phyloP scores from a whole-genome alignment of 2,888 invertebrate species.

The Dromius quadrimaculatus region DNA sequence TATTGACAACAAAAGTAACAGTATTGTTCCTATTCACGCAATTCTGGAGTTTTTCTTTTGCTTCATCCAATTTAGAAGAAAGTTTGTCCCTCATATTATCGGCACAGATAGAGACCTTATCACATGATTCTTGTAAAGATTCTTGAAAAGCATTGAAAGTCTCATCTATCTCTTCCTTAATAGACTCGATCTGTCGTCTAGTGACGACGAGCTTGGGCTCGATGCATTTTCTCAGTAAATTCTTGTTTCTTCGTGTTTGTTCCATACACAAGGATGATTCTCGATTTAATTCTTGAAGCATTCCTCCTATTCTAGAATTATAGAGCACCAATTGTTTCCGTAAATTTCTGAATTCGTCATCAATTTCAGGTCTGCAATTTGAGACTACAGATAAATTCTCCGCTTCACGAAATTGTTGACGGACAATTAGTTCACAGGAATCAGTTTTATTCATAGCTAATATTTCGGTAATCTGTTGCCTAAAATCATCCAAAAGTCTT shows the following conservation, averaged over 20 bases:
- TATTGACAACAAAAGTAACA: background rate
- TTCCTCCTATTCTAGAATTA: background rate
- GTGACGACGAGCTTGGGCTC: background rate
- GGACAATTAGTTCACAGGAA: background rate
- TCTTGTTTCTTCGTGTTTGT: background rate
- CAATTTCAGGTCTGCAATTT: background rate
- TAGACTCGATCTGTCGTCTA: background rate
- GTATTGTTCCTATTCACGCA: background rate
- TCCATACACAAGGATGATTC: background rate
- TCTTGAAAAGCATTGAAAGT: slow-evolving; percentile 1
- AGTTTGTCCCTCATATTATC: background rate
- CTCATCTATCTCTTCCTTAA: slow-evolving; percentile 11
- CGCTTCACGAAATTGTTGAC: background rate
- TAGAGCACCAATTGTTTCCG: background rate
- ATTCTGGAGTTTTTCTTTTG: background rate
- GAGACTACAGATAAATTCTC: background rate
- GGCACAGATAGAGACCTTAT: background rate
- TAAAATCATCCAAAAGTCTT: background rate
- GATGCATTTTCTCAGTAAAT: background rate
- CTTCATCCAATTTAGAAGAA: background rate
- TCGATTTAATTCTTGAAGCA: background rate
- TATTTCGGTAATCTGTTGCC: background rate
- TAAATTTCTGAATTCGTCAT: background rate
- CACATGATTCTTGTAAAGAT: background rate
- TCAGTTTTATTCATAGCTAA: background rate